phyloP scores from a whole-genome alignment of 2,888 invertebrate species.

The Glaucopsyche alexis region DNA sequence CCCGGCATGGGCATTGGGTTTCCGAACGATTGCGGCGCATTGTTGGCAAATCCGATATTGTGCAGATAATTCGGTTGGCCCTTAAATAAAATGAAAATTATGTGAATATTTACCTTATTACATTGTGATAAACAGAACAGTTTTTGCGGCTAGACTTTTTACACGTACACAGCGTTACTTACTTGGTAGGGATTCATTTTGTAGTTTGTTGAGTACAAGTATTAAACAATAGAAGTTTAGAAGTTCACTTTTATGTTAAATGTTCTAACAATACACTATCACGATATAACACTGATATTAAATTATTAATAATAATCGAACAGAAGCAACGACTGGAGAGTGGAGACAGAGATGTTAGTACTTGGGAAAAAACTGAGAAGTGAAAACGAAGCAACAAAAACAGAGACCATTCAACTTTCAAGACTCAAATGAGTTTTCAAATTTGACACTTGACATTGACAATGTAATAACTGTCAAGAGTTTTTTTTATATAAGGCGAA shows the following conservation, averaged over 20 bases:
- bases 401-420: too few relatives aligned
- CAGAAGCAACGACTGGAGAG: background rate
- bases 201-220: background rate
- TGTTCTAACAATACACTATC: background rate
- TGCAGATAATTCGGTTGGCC: constrained; percentile 73
- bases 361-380: constrained; percentile 4
- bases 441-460: too few relatives aligned
- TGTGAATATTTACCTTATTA: constrained; percentile 31
- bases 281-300: background rate
- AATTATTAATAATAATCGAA: background rate
- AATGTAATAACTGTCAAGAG: too few relatives aligned
- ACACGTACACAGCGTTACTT: constrained; percentile 41
- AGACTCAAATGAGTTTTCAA: too few relatives aligned
- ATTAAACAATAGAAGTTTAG: background rate
- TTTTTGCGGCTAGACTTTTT: constrained; percentile 37
- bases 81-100: constrained; percentile 63
- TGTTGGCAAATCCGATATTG: constrained; percentile 73
- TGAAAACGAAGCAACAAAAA: too few relatives aligned
- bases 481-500: too few relatives aligned
- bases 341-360: too few relatives aligned
- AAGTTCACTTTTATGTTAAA: background rate
- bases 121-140: constrained; percentile 69
- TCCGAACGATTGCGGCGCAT: constrained; percentile 74
- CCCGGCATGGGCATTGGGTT: constrained; percentile 74
- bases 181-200: constrained; percentile 70